phyloP scores from a whole-genome alignment of 2,797 vertebrate genomes.

The Erithacus rubecula region DNA sequence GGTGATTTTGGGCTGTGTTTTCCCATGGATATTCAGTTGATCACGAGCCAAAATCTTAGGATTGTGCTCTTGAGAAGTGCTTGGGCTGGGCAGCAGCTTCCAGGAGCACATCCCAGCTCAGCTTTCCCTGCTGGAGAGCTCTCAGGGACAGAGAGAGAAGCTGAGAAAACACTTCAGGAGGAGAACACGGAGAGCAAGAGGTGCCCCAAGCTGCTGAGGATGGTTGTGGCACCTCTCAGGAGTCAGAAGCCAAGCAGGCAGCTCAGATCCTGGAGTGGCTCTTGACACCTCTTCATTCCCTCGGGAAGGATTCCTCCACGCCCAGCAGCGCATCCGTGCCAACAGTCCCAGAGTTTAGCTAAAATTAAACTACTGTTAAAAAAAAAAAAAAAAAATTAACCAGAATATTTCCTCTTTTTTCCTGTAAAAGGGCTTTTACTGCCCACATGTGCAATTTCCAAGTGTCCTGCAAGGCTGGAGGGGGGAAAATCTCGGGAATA shows the following conservation, averaged over 20 bases:
- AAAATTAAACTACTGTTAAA: not conserved
- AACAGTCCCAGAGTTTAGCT: not conserved
- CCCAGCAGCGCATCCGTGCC: not conserved
- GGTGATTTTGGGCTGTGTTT: not conserved
- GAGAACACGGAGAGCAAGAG: not conserved
- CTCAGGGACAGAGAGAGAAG: not conserved
- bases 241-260: not conserved
- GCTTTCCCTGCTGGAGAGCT: not conserved
- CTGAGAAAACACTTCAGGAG: not conserved
- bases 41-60: fast-evolving
- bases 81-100: not conserved
- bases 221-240: not conserved
- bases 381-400: not conserved
- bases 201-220: not conserved
- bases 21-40: not conserved
- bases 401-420: not conserved
- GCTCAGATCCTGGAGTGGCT: not conserved
- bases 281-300: slow-evolving; percentile 4
- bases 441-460: not conserved
- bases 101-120: not conserved
- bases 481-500: not conserved
- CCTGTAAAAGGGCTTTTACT: not conserved
- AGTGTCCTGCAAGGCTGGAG: not conserved
- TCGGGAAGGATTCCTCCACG: not conserved
- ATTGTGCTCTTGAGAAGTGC: not conserved